These are phyloP conservation scores for Patella pellucida DNA, from an alignment of 2,888 invertebrate genomes.

Conservation along the genomic window DNA sequence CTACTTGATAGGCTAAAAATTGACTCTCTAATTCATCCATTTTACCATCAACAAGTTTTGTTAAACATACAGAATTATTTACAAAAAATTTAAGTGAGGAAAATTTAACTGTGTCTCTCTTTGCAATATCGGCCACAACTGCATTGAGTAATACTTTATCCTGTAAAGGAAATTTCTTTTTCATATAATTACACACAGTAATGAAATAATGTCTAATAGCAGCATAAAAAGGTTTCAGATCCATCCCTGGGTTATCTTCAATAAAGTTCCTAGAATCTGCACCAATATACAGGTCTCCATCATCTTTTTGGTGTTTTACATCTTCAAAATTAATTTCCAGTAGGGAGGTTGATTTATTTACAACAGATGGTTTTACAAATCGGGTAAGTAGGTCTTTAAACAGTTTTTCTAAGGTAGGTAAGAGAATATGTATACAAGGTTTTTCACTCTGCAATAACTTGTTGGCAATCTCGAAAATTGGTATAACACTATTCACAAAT, in stretches of 20 bases:
- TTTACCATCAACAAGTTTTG: no score
- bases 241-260: not conserved
- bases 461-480: slow-evolving; percentile 11
- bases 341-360: not conserved
- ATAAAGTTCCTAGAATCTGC: slow-evolving; percentile 10
- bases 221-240: not conserved
- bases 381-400: slow-evolving; percentile 4
- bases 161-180: not conserved
- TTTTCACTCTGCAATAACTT: slow-evolving; percentile 17
- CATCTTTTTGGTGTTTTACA: not conserved
- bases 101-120: no score
- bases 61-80: no score
- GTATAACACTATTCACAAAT: slow-evolving; percentile 7
- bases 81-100: no score
- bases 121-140: no score
- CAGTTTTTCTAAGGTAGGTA: not conserved
- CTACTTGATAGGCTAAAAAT: no score
- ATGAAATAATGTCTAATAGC: not conserved
- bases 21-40: no score
- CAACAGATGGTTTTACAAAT: slow-evolving; percentile 11
- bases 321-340: not conserved
- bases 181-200: not conserved
- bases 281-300: slow-evolving; percentile 13
- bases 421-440: slow-evolving; percentile 13
- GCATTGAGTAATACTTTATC: not conserved